Percentiles rank a stretch among this genome's conserved stretches.
phyloP scores from a whole-genome alignment of 1,140 invertebrate genomes.

The Chionoecetes opilio region DNA sequence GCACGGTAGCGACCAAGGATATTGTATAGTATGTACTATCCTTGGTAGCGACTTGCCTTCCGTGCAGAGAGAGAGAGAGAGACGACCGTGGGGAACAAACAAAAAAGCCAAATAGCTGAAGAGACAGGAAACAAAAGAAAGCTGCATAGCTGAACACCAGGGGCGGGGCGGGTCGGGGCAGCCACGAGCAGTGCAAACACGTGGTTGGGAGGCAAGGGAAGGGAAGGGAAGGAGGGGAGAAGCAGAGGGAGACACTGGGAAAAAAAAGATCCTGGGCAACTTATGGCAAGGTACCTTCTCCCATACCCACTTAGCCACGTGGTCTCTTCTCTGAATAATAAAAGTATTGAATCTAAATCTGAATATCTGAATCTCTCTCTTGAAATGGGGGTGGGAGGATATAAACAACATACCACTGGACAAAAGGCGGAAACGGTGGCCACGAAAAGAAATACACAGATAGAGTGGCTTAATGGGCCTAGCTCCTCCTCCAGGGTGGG shows the following conservation, averaged over 20 bases:
- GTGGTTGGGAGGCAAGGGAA: no score
- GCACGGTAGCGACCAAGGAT: background rate
- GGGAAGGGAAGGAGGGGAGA: background rate
- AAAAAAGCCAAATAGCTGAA: background rate
- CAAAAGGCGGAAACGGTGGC: no score
- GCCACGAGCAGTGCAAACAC: background rate
- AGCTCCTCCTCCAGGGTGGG: background rate
- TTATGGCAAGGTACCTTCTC: background rate
- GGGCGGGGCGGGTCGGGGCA: background rate
- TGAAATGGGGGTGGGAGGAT: background rate
- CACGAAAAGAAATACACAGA: background rate
- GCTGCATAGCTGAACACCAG: background rate
- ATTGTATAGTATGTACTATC: no score
- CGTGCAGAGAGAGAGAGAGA: background rate
- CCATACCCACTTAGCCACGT: background rate
- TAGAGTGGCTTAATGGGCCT: background rate
- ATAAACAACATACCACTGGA: background rate
- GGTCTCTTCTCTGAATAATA: conserved; percentile 2
- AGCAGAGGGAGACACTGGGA: background rate
- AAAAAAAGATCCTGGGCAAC: background rate
- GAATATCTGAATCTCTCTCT: conserved; percentile 44
- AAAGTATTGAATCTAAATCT: conserved; percentile 14
- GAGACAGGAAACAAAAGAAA: background rate
- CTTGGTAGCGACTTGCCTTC: background rate
- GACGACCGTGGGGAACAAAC: background rate